Base-by-base conservation (phyloP, 2,797 vertebrate genomes). In the Coracias cyanogaster region DNA sequence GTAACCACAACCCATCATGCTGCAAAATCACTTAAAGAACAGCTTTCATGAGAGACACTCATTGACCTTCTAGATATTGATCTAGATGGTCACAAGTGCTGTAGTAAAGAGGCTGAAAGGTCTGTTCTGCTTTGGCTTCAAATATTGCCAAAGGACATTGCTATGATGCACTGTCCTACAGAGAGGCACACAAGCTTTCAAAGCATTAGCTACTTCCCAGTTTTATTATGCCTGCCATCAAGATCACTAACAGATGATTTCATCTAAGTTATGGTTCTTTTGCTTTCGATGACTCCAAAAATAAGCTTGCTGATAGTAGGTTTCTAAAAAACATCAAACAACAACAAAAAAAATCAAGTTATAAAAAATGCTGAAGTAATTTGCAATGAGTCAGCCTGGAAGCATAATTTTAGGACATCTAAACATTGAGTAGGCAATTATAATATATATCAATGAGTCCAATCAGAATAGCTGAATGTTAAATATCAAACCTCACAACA, bases 401-500 rank as follows among this genome's bases (percentile, higher is more conserved):
- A 90, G 52, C 58, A 69, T 54, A 73, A 24, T 67, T 96, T 88
- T 87, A 94, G 80, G 65, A 78, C 20, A 57, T 65, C 48, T 35
- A 48, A 51, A 58, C 4, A 29, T 5, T 48, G 46, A 95, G 49
- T 28, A 65, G 46, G 9, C 45, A 92, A 86, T 74, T 70, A 76
- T 12, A 57, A 67, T 66, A 54, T 37, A 64, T 45, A 15, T 37
- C 8, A 1, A 18, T 79, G 66, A 86, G 58, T 82, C 80, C 87
- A 79, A 73, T 66, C 76, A 90, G 65, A 91, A 91, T 69, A 93
- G 65, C 61, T 86, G 80, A 94, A 94, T 8, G 2, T 83, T 89
- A 92, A 89, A 91, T 91, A 88, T 62, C 49, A 93, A 88, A 58
- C 35, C 28, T 55, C 60, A 87, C 35, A 92, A 94, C 26, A 86